Evolutionary conservation across 2,888 invertebrate genomes (phyloP), one percentile per base, ranked within the genome.

Genomic region (Serrognathus titanus): DNA sequence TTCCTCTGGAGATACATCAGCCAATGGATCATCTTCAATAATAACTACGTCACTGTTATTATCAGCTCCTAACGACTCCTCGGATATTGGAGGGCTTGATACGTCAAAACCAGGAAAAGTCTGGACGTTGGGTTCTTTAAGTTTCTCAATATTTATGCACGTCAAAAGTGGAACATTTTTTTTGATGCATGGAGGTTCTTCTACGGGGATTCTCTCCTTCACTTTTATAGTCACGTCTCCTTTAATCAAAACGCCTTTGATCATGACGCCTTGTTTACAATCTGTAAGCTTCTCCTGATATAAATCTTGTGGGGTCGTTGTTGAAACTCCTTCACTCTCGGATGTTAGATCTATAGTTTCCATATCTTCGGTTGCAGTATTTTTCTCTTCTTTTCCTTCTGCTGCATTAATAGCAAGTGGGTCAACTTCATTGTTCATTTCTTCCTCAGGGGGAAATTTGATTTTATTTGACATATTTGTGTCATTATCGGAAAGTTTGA

Each of bases 21-120:
- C 76, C 13, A 78, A 60, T 39, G 78, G 78, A 70, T 79, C 79
- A 8, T 69, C 67, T 68, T 77, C 65, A 13, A 56, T 51, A 40
- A 56, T 51, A 58, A 66, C 58, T 13, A 60, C 58, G 37, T 69
- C 65, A 8, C 63, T 59, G 35, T 57, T 60, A 43, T 58, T 55
- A 10, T 53, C 51, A 20, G 50, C 58, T 4, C 55, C 57, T 2
- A 52, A 49, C 31, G 61, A 57, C 48, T 57, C 59, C 8, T 60
- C 41, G 7, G 58, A 51, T 13, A 53, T 46, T 8, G 61, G 61
- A 0, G 63, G 61, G 1, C 43, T 51, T 3, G 16, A 36, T 2
- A 20, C 41, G 2, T 53, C 53, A 6, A 45, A 24, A 20, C 40
- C 50, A 5, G 11, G n/a, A 12, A 55, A 43, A 43, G 4, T 43